A percentile compares a stretch with the other conserved stretches of the same genome.
Evolutionary conservation across 1,140 invertebrate genomes (phyloP).

Genomic region (Drosophila parvula): DNA sequence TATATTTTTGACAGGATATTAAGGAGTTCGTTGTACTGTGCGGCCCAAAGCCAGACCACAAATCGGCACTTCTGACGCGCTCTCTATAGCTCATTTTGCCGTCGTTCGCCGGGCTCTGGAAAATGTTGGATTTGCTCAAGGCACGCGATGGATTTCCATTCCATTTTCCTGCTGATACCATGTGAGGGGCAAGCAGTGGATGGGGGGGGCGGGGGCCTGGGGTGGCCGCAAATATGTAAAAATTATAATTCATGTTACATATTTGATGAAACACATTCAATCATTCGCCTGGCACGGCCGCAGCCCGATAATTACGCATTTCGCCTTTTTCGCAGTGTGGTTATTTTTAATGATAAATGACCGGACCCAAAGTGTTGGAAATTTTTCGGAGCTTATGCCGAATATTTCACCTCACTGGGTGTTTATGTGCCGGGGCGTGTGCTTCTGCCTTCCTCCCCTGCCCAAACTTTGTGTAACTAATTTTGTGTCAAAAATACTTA

Average conservation of each 20-base stretch:
- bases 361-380: conserved; percentile 71
- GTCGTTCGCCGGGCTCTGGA: conserved; percentile 53
- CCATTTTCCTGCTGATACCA: conserved; percentile 25
- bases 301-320: conserved; percentile 80
- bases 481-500: conserved; percentile 76
- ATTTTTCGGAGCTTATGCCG: conserved; percentile 71
- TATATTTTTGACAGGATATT: neutral
- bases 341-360: conserved; percentile 83
- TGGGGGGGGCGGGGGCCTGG: neutral
- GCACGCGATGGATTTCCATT: conserved; percentile 70
- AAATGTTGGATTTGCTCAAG: conserved; percentile 77
- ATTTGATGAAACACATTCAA: conserved; percentile 83
- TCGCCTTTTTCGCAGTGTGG: conserved; percentile 59
- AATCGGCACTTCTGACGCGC: conserved; percentile 76
- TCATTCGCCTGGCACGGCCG: conserved; percentile 56
- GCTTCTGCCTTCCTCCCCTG: neutral
- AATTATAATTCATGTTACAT: conserved; percentile 82
- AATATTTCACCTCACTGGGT: conserved; percentile 59
- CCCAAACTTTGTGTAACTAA: conserved; percentile 40
- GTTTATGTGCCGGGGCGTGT: conserved; percentile 62
- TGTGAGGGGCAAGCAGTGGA: neutral
- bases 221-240: conserved; percentile 63
- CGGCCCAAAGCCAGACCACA: conserved; percentile 64
- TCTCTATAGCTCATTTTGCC: conserved; percentile 73
- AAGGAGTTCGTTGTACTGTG: conserved; percentile 13